Evolutionary conservation across 2,888 invertebrate species (phyloP), one percentile per base, ranked within the genome.

Genomic region (Myathropa florea): DNA sequence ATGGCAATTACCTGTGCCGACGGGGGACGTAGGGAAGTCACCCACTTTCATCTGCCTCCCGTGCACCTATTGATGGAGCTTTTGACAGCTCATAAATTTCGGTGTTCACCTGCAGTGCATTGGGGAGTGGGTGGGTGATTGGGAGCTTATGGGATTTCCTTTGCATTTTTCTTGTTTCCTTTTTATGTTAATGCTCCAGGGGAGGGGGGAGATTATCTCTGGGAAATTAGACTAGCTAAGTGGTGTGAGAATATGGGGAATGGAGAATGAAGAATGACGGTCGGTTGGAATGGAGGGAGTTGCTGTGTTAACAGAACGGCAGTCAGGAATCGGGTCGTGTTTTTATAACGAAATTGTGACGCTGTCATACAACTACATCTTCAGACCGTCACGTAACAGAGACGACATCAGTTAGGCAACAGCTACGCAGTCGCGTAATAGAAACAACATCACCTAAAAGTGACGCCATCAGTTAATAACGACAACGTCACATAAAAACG

Each of bases 41-140:
- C 1, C 14, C n/a, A 39, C 24, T 57, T 57, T 57, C 57, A 57
- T 57, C 36, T 55, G 18, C 39, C 30, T 14, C 12, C 39, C 23
- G 46, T 39, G 39, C 36, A 39, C 70, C 75, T 64, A 84, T 80
- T 84, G 75, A 83, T 83, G 64, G 80, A 83, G 80, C 79, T 83
- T 83, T 75, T 79, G 83, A 84, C 83, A 84, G 80, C 70, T 80
- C 83, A 80, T 84, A 84, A 80, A 84, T 84, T 84, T 65, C 71
- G 68, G 55, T 67, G 73, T 73, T 68, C 57, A 63, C 30, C 61
- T 78, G 67, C 67, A 83, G 71, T 71, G 3, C 30, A 23, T 1
- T 39, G 10, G 24, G 57, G 14, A 53, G 33, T 33, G 12, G 26
- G 53, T 4, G 60, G 23, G 26, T 2, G 9, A 4, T 53, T 26